phyloP scores from a whole-genome alignment of 2,888 invertebrate genomes.

The Steinernema hermaphroditum region DNA sequence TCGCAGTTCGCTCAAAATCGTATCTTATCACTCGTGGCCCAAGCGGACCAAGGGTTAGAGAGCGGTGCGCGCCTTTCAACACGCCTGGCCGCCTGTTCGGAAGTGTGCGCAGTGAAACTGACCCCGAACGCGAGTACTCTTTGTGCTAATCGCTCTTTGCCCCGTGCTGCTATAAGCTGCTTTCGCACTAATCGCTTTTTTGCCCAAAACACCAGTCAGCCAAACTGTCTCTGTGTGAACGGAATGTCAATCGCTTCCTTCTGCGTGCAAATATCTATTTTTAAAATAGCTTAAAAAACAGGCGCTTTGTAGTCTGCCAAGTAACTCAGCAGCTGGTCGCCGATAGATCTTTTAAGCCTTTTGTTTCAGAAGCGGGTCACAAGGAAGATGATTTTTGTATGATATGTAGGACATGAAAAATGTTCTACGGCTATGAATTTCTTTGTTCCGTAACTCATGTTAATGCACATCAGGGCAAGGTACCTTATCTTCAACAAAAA shows the following conservation, averaged over 20 bases:
- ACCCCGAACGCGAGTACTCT: neutral
- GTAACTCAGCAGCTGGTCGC: too few species aligned
- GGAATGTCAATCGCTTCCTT: neutral
- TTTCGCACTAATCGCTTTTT: conserved; percentile 21
- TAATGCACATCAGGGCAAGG: too few species aligned
- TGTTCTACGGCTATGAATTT: too few species aligned
- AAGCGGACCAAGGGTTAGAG: neutral
- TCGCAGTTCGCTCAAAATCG: neutral
- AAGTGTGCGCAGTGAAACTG: conserved; percentile 1
- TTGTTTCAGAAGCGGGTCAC: too few species aligned
- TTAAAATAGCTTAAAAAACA: neutral
- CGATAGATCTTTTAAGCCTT: too few species aligned
- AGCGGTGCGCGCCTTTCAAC: conserved; percentile 5
- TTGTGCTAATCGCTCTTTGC: conserved; percentile 15
- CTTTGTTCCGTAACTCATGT: too few species aligned
- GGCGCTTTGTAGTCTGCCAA: neutral
- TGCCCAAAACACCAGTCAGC: neutral
- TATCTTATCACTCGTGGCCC: conserved; percentile 19
- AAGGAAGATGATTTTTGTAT: too few species aligned
- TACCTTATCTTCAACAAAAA: too few species aligned
- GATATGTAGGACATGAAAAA: too few species aligned
- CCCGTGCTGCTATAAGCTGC: neutral
- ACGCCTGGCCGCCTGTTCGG: conserved; percentile 6
- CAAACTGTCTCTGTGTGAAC: conserved; percentile 1
- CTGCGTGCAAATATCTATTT: neutral